Evolutionary conservation across 2,888 invertebrate genomes (phyloP).

Genomic region (Nomada fabriciana): DNA sequence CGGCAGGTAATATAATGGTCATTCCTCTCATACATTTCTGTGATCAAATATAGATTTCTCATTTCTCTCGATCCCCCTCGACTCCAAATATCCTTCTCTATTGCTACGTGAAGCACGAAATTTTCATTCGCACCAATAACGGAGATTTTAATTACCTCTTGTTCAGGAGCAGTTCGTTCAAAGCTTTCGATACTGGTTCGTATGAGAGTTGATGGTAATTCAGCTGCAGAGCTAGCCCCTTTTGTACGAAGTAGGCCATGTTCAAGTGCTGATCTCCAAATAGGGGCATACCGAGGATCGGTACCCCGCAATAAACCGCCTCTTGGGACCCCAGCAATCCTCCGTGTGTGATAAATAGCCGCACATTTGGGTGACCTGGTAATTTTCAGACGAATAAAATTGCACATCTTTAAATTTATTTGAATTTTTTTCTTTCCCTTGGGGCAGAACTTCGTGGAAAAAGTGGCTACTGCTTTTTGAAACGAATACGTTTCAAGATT

Average conservation of each 20-base stretch:
- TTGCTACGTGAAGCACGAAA: slow-evolving; percentile 10
- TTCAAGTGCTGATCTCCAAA: slow-evolving; percentile 76
- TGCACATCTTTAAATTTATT: neutral
- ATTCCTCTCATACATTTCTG: too few relatives aligned
- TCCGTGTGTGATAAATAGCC: slow-evolving; percentile 77
- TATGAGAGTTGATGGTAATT: slow-evolving; percentile 65
- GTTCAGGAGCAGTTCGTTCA: slow-evolving; percentile 71
- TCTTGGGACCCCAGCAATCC: slow-evolving; percentile 77
- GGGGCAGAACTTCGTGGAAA: neutral
- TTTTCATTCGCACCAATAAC: slow-evolving; percentile 30
- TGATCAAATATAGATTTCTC: neutral
- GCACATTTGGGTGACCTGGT: slow-evolving; percentile 79
- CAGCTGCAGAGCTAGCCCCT: slow-evolving; percentile 63
- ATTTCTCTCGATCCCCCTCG: neutral
- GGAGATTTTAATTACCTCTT: slow-evolving; percentile 70
- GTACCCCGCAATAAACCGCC: slow-evolving; percentile 75
- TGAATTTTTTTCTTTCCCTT: neutral
- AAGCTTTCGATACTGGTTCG: slow-evolving; percentile 62
- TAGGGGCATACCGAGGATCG: slow-evolving; percentile 77
- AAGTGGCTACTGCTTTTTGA: too few relatives aligned
- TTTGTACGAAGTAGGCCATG: slow-evolving; percentile 64
- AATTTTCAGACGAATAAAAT: slow-evolving; percentile 56
- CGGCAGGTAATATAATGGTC: too few relatives aligned
- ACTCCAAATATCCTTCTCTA: neutral
- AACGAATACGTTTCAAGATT: too few relatives aligned